A percentile compares a stretch with the other conserved stretches of the same genome.
Conservation (phyloP, 2,113 vertebrate species). For the Rhea pennata region DNA sequence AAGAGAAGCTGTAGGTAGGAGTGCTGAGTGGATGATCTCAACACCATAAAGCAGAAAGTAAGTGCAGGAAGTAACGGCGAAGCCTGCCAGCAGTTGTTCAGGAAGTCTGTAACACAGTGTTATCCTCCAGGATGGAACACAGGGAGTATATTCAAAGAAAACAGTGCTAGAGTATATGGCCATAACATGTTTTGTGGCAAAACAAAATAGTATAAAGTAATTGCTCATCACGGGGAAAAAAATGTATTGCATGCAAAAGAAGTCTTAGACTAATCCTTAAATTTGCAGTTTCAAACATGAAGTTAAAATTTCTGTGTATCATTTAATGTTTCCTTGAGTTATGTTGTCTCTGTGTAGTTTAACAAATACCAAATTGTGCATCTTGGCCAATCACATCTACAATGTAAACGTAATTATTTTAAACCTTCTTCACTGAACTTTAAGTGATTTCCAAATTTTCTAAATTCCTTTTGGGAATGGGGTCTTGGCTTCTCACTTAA, state of each 20-base stretch:
- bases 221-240: neutral
- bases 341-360: neutral
- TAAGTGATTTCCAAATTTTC: neutral
- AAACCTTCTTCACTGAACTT: neutral
- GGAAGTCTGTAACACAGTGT: neutral
- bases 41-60: neutral
- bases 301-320: neutral
- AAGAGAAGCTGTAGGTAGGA: constrained; percentile 1
- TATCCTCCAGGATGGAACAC: neutral
- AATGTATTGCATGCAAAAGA: neutral
- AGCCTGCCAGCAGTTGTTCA: neutral
- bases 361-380: neutral
- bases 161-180: neutral
- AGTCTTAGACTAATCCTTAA: neutral
- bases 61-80: neutral
- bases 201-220: neutral
- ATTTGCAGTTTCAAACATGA: neutral
- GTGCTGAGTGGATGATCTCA: neutral
- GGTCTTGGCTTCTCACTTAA: neutral
- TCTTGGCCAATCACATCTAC: neutral
- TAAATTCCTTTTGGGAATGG: neutral
- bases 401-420: neutral
- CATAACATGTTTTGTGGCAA: neutral
- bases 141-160: neutral
- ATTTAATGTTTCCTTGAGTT: neutral